A percentile compares a stretch with the other conserved stretches of the same genome.
phyloP scores from a whole-genome alignment of 1,140 invertebrate species.

The Drosophila ficusphila region DNA sequence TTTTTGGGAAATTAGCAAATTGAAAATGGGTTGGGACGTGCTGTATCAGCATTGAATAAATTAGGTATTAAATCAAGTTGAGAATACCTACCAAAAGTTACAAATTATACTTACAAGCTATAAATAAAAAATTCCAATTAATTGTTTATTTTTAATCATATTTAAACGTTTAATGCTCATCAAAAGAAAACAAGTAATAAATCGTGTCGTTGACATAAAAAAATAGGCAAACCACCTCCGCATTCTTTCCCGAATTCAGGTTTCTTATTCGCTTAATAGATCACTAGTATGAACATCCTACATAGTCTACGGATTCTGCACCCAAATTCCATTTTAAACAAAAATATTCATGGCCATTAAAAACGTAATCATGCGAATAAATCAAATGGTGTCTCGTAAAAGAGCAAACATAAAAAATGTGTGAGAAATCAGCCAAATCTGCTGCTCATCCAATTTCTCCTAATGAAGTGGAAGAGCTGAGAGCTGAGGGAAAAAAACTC shows the following conservation, averaged over 20 bases:
- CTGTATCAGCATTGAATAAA: slow-evolving; percentile 1
- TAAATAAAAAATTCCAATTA: too few relatives aligned
- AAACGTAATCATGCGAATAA: slow-evolving; percentile 34
- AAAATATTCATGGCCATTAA: slow-evolving; percentile 46
- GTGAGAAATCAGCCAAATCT: slow-evolving; percentile 36
- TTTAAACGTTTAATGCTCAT: background rate
- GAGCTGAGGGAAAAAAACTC: background rate
- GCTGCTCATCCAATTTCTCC: slow-evolving; percentile 40
- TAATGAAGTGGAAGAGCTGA: slow-evolving; percentile 35
- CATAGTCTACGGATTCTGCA: slow-evolving; percentile 3
- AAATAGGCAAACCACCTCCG: background rate
- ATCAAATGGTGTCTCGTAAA: slow-evolving; percentile 40
- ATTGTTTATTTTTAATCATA: background rate
- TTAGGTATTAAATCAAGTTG: too few relatives aligned
- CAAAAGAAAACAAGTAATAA: background rate
- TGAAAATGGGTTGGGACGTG: slow-evolving; percentile 7
- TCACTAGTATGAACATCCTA: background rate
- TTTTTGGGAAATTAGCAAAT: slow-evolving; percentile 29
- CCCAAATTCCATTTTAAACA: slow-evolving; percentile 3
- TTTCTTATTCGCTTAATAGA: background rate
- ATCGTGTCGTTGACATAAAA: background rate
- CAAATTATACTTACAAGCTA: too few relatives aligned
- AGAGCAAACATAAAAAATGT: slow-evolving; percentile 37
- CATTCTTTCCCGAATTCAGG: slow-evolving; percentile 3
- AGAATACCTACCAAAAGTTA: too few relatives aligned